Percentiles rank a stretch among this genome's conserved stretches.
phyloP scores from a whole-genome alignment of 2,888 invertebrate genomes.

The Zootermopsis nevadensis region DNA sequence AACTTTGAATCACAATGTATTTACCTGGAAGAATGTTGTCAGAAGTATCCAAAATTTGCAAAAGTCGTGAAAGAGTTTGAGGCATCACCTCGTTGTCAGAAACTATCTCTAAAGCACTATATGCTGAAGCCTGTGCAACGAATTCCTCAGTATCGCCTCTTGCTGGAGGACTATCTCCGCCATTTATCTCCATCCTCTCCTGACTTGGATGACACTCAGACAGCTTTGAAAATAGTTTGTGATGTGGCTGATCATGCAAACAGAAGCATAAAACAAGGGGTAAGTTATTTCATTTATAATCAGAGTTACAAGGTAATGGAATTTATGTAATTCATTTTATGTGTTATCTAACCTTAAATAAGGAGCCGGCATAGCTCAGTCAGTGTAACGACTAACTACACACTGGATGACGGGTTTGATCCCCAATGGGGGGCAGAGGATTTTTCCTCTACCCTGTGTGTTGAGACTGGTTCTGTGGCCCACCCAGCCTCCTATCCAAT shows the following conservation, averaged over 20 bases:
- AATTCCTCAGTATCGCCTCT: conserved; percentile 73
- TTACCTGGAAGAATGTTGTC: conserved; percentile 65
- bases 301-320: too few relatives aligned
- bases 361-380: too few relatives aligned
- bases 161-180: conserved; percentile 71
- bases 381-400: too few relatives aligned
- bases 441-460: too few relatives aligned
- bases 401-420: too few relatives aligned
- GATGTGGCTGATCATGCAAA: conserved; percentile 70
- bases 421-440: too few relatives aligned
- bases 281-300: conserved; percentile 58
- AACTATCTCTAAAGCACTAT: conserved; percentile 70
- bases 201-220: conserved; percentile 70
- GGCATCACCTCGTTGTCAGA: conserved; percentile 57
- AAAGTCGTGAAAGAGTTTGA: conserved; percentile 66
- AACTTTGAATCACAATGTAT: conserved; percentile 66
- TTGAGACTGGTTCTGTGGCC: too few relatives aligned
- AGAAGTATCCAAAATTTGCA: conserved; percentile 65
- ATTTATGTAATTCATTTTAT: too few relatives aligned
- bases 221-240: conserved; percentile 68
- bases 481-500: too few relatives aligned
- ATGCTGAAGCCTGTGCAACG: conserved; percentile 77
- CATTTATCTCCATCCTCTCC: conserved; percentile 65
- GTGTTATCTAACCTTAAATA: too few relatives aligned
- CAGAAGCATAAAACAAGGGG: conserved; percentile 67